Percentiles rank a stretch among this genome's conserved stretches.
Evolutionary conservation across 30 jellyfish, hydroid and myxozoan species (phyloP).

Genomic region (Turritopsis rubra): DNA sequence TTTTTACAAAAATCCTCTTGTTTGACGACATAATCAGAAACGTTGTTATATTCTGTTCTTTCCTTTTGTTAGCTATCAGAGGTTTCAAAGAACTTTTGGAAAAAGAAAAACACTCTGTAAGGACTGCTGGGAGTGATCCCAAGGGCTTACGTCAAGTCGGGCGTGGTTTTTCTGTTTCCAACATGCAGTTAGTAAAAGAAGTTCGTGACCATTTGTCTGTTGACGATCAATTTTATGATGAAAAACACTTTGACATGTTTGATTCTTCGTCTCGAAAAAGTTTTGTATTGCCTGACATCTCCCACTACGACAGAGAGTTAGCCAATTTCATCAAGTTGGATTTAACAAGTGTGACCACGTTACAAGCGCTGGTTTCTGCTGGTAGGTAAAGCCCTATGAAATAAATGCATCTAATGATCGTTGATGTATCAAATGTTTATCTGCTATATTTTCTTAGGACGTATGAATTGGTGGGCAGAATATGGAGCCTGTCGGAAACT

Average conservation of each 20-base stretch:
- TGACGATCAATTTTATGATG: background rate
- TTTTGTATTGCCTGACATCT: constrained; percentile 69
- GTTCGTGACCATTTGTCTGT: constrained; percentile 41
- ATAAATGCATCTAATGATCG: background rate
- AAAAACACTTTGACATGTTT: constrained; percentile 22
- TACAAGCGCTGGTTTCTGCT: constrained; percentile 48
- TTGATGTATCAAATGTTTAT: background rate
- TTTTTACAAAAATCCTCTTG: background rate
- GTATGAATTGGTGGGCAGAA: constrained; percentile 91
- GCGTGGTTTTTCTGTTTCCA: constrained; percentile 82
- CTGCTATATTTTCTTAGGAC: too few relatives aligned
- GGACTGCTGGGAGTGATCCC: background rate
- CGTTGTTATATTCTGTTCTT: background rate
- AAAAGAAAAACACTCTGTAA: background rate
- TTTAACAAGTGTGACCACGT: constrained; percentile 49
- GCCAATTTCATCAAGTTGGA: constrained; percentile 57
- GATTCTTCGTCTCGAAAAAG: constrained; percentile 33
- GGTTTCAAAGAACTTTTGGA: constrained; percentile 6
- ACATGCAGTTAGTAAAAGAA: constrained; percentile 48
- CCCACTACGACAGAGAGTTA: constrained; percentile 40
- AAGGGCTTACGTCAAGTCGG: background rate
- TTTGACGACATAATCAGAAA: background rate
- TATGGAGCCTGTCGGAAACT: constrained; percentile 69
- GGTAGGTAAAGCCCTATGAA: constrained; percentile 32
- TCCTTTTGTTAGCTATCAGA: constrained; percentile 11